Evolutionary conservation across 2,888 invertebrate genomes (phyloP), one percentile per base, ranked within the genome.

Genomic region (Nebria brevicollis): DNA sequence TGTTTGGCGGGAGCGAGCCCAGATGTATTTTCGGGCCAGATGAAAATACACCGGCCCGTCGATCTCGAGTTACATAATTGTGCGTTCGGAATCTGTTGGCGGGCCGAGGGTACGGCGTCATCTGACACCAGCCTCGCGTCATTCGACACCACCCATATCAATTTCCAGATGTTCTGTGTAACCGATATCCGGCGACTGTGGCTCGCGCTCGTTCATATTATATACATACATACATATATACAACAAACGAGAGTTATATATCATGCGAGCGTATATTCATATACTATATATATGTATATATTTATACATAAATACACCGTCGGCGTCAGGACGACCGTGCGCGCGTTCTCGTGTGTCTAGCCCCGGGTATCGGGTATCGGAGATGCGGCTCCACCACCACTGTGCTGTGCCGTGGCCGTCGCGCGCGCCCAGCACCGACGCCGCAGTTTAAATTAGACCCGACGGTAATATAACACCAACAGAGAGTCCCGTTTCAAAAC

Each of bases 341-440:
- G 70, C 34, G 20, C 34, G 25, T 25, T 11, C 34, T 26, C 70
- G 70, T 70, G 34, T 70, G 26, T 70, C 25, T 70, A 70, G 70
- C 43, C 80, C 72, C 42, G 72, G 15, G 66, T 76, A 43, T 75
- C 20, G 72, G 64, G 20, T 66, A 11, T 26, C 75, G 66, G 65
- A n/a, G 34, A 54, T 84, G 83, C 83, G 81, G 84, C 84, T 83
- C 84, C 84, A 84, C 74, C 83, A 34, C 70, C 70, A 25, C 34
- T 20, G 70, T 34, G 70, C 34, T 54, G 54, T 54, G 54, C 84
- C 84, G 84, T 76, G 84, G 70, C 70, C 70, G 70, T 70, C 70
- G 70, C 70, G 70, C 34, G 70, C 83, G 84, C 84, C 84, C 82
- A 80, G 83, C 84, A 84, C 83, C 85, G 84, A 83, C 84, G 84